Conservation (phyloP, 2,888 invertebrate genomes). For the Agrilus mali region DNA sequence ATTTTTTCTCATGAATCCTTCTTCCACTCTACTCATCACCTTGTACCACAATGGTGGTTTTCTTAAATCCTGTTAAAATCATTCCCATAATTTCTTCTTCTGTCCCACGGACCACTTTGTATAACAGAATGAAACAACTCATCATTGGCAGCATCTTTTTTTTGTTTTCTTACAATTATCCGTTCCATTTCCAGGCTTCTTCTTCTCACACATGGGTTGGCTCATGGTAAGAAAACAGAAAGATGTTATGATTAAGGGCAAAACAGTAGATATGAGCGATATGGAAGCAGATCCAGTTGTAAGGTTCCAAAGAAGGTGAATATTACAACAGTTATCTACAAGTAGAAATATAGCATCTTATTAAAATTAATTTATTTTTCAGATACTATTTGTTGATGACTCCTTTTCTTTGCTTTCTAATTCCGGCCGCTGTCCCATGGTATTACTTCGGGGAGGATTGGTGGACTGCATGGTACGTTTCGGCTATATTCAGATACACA, state of each 20-base stretch:
- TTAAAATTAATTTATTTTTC: constrained; percentile 20
- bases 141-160: no score
- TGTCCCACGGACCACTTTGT: no score
- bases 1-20: no score
- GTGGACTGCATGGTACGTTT: constrained; percentile 63
- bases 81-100: no score
- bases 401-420: constrained; percentile 62
- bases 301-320: constrained; percentile 74
- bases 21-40: no score
- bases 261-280: constrained; percentile 77
- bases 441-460: constrained; percentile 64
- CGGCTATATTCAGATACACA: constrained; percentile 64
- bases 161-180: no score
- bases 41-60: no score
- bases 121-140: no score
- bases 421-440: constrained; percentile 69
- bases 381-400: constrained; percentile 67
- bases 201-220: constrained; percentile 95
- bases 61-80: no score
- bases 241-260: constrained; percentile 76
- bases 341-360: neutral
- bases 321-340: constrained; percentile 6
- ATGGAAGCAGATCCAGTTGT: constrained; percentile 73
- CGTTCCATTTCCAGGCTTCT: constrained; percentile 42
- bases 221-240: constrained; percentile 77